These are phyloP conservation scores for Sclerurus mexicanus DNA, from an alignment of 2,113 vertebrate species.

Conservation along the genomic window DNA sequence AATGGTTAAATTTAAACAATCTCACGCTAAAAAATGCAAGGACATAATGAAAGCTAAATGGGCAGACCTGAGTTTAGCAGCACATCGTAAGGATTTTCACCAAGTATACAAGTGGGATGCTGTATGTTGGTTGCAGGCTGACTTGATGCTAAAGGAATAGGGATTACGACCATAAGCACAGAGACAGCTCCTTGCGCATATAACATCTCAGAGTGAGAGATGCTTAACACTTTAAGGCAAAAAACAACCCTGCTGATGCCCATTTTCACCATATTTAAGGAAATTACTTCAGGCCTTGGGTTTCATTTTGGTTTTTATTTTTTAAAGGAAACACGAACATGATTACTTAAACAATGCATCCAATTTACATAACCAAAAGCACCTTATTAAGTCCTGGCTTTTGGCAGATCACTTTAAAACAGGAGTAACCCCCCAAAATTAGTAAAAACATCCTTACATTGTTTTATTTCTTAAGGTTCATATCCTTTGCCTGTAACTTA, in stretches of 20 bases:
- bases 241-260: background rate
- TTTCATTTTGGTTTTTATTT: no score
- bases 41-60: background rate
- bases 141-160: background rate
- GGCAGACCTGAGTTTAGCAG: background rate
- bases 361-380: background rate
- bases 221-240: background rate
- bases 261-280: background rate
- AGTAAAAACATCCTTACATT: background rate
- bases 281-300: background rate
- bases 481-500: background rate
- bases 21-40: background rate
- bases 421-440: background rate
- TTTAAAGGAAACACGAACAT: background rate
- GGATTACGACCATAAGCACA: rapidly evolving
- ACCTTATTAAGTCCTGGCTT: background rate
- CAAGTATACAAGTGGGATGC: background rate
- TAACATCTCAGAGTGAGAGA: background rate
- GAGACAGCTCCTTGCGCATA: background rate
- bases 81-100: background rate
- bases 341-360: background rate
- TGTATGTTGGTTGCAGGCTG: background rate
- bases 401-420: background rate
- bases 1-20: background rate
- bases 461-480: background rate